These are phyloP conservation scores for Arenaria interpres DNA, from an alignment of 2,113 vertebrate species.

Conservation along the genomic window DNA sequence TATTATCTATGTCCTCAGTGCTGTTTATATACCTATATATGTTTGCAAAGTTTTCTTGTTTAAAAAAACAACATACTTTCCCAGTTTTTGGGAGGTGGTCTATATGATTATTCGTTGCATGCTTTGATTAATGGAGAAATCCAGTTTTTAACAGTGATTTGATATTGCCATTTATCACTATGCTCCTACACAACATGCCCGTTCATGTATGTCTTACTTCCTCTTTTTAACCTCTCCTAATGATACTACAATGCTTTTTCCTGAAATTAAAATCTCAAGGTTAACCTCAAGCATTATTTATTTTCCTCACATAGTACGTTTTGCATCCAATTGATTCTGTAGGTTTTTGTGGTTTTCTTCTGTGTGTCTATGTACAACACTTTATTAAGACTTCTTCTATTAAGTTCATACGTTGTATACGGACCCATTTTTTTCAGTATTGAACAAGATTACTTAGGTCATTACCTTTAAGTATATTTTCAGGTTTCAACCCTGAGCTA, in stretches of 20 bases:
- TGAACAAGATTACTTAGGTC: neutral
- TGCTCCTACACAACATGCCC: neutral
- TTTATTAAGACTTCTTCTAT: neutral
- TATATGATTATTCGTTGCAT: neutral
- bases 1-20: neutral
- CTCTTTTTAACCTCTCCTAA: neutral
- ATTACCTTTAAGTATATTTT: neutral
- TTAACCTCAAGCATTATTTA: neutral
- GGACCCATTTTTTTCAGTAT: neutral
- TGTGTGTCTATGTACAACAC: neutral
- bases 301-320: neutral
- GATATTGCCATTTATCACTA: neutral
- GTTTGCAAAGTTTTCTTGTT: neutral
- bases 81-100: neutral
- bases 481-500: neutral
- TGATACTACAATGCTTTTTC: neutral
- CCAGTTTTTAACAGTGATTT: neutral
- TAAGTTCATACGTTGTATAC: neutral
- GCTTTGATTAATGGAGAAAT: neutral
- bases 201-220: neutral
- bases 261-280: neutral
- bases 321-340: neutral
- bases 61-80: rapidly evolving
- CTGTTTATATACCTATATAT: neutral
- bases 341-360: neutral